Evolutionary conservation across 2,797 vertebrate species (phyloP).

Genomic region (Lepus oiostolus): DNA sequence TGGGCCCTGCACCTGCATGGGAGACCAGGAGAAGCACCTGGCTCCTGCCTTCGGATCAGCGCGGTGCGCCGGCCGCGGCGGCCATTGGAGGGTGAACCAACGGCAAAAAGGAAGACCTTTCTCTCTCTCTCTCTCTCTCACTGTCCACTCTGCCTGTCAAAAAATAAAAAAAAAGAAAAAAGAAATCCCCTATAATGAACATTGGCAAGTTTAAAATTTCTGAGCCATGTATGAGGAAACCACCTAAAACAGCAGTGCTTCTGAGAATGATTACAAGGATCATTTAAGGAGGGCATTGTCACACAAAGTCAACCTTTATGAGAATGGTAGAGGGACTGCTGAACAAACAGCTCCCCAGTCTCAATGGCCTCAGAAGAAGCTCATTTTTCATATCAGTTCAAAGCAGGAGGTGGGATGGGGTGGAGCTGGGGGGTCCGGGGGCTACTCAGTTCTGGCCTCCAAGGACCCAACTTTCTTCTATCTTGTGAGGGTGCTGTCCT

Average conservation of each 20-base stretch:
- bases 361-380: background rate
- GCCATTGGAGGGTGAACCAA: too few relatives aligned
- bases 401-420: background rate
- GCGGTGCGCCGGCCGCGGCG: too few relatives aligned
- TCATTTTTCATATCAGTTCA: constrained; percentile 1
- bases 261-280: background rate
- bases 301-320: background rate
- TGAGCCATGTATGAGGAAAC: background rate
- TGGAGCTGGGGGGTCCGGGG: accelerated
- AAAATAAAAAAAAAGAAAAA: background rate
- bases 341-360: background rate
- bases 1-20: too few relatives aligned
- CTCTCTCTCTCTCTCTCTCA: too few relatives aligned
- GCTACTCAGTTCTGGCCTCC: background rate
- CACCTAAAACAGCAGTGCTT: background rate
- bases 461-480: background rate
- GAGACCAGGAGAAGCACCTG: too few relatives aligned
- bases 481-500: background rate
- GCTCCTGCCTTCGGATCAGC: too few relatives aligned
- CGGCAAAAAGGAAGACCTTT: too few relatives aligned
- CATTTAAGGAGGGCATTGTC: background rate
- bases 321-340: background rate
- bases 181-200: background rate
- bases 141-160: too few relatives aligned
- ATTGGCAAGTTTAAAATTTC: background rate